Evolutionary conservation across 2,888 invertebrate genomes (phyloP), one percentile per base, ranked within the genome.

Genomic region (Drosophila robusta): DNA sequence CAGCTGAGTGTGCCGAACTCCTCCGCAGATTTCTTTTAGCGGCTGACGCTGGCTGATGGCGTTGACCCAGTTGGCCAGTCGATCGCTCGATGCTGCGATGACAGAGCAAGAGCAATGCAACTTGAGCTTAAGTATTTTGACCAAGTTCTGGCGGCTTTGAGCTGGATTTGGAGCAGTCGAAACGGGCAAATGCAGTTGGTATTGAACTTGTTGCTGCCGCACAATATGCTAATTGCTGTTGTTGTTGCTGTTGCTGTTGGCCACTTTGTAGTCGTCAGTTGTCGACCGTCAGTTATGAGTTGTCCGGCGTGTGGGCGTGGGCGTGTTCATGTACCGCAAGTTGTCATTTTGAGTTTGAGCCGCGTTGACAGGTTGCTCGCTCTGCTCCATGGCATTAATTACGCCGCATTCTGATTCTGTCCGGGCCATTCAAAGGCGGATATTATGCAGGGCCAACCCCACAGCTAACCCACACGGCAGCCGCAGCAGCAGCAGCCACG

Each of bases 261-360:
- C 73, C 67, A 75, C 85, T 85, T 84, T 74, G 75, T 56, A 71
- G 65, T 74, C 51, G 66, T 11, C 50, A 46, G 61, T 45, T 45
- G 52, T 54, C 26, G 18, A 39, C 9, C 44, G 56, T 50, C 67
- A 54, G 49, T 42, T 58, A 54, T 50, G 36, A 46, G 16, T n/a
- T 60, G 41, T 22, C 42, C 18, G 57, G 45, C 64, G 64, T 42
- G 58, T 42, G 58, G 62, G 45, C 47, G 55, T 52, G 61, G 45
- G 41, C 61, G 56, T 62, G 57, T 75, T 22, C 52, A 47, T 64
- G 45, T 61, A 63, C 63, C 49, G 69, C 76, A 72, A 68, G 66
- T 70, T 87, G 86, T 87, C 79, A 85, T 56, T 84, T 64, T 87
- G 88, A 85, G 70, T 70, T 65, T 82, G 58, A 85, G 63, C 64